A percentile compares a stretch with the other conserved stretches of the same genome.
These are phyloP conservation scores for Eutrigla gurnardus DNA, from an alignment of 2,797 vertebrate species.

Conservation along the genomic window DNA sequence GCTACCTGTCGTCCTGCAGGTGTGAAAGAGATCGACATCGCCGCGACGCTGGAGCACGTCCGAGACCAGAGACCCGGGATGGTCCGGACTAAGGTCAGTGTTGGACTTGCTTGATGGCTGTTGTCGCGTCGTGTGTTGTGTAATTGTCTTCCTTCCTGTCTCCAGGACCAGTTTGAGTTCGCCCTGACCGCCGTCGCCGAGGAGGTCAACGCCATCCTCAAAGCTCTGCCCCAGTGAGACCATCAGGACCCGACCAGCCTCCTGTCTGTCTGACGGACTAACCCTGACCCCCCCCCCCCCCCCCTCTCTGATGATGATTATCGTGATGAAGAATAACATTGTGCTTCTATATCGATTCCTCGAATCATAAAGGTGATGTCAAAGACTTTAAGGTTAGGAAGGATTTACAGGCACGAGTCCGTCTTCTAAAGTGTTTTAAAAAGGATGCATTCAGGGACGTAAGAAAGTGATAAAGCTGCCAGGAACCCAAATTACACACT, in stretches of 20 bases:
- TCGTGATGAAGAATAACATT: conserved; percentile 11
- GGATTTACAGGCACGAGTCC: conserved; percentile 11
- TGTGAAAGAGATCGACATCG: conserved; percentile 98
- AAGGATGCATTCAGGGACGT: conserved; percentile 29
- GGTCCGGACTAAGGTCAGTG: conserved; percentile 91
- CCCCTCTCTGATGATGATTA: conserved; percentile 27
- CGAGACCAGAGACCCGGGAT: conserved; percentile 95
- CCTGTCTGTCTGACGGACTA: conserved; percentile 1
- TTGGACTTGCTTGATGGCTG: no score
- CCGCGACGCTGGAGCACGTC: conserved; percentile 94
- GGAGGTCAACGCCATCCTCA: conserved; percentile 97
- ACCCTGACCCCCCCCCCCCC: neutral
- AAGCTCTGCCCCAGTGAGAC: conserved; percentile 93
- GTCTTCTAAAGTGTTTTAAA: neutral
- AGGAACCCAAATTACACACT: neutral
- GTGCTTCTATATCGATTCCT: conserved; percentile 35
- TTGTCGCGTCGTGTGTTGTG: neutral
- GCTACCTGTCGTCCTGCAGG: conserved; percentile 77
- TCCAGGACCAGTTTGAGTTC: conserved; percentile 98
- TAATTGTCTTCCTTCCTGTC: neutral
- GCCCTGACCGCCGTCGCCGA: conserved; percentile 95
- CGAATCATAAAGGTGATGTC: conserved; percentile 40
- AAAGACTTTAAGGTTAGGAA: conserved; percentile 12
- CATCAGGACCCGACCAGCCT: conserved; percentile 4
- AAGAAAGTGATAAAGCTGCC: neutral